Percentiles rank a stretch among this genome's conserved stretches.
Evolutionary conservation across 92 coral and sea anemone species (phyloP).

Genomic region (Hydrozoanthus gracilis): DNA sequence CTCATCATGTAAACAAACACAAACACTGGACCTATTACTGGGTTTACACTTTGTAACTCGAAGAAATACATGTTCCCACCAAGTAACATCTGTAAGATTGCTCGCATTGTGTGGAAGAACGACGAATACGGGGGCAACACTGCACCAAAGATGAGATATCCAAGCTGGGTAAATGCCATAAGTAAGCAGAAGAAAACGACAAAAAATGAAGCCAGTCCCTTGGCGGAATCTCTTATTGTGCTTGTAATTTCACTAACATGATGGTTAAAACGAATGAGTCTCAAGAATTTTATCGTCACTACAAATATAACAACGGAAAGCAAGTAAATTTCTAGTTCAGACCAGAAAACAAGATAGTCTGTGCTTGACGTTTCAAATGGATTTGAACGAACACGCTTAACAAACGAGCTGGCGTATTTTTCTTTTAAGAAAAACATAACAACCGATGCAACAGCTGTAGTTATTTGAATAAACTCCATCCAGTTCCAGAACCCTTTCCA

Average conservation of each 20-base stretch:
- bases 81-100: slow-evolving; percentile 71
- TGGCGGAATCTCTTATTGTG: slow-evolving; percentile 62
- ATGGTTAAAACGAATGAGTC: slow-evolving; percentile 72
- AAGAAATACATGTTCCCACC: slow-evolving; percentile 78
- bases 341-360: slow-evolving; percentile 73
- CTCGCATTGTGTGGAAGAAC: slow-evolving; percentile 70
- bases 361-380: slow-evolving; percentile 84
- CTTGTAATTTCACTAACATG: slow-evolving; percentile 76
- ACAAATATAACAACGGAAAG: slow-evolving; percentile 76
- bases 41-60: slow-evolving; percentile 54
- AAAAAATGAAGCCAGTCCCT: slow-evolving; percentile 59
- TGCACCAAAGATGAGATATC: slow-evolving; percentile 68
- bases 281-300: slow-evolving; percentile 69
- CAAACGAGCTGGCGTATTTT: slow-evolving; percentile 68
- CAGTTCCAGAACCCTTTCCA: slow-evolving; percentile 77
- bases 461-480: slow-evolving; percentile 73
- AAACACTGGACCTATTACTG: slow-evolving; percentile 74
- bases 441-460: slow-evolving; percentile 68
- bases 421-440: slow-evolving; percentile 71
- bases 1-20: slow-evolving; percentile 72
- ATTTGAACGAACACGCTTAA: slow-evolving; percentile 65
- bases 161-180: slow-evolving; percentile 73
- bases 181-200: slow-evolving; percentile 58
- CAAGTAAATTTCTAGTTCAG: slow-evolving; percentile 66
- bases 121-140: slow-evolving; percentile 68